Base-by-base conservation (phyloP, 2,797 vertebrate species). In the Micromesistius poutassou region DNA sequence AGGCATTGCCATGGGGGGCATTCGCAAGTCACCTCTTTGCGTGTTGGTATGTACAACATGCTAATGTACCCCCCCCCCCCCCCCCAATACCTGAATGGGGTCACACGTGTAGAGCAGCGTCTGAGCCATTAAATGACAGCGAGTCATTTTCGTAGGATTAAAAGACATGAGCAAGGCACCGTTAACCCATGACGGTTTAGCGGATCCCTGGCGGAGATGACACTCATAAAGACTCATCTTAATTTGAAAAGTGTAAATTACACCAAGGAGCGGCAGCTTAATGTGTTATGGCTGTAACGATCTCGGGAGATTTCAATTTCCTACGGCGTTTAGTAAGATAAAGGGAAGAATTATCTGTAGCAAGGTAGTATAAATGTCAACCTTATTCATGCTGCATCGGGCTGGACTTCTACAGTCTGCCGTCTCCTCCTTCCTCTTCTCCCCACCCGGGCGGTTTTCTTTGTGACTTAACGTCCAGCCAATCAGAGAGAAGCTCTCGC, bases 301-400 rank as follows among this genome's bases (percentile, higher is more conserved):
- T 62, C 55, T 62, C 6, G 55, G 55, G 22, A 62, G 55, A 62
- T 62, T 62, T 62, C 55, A 62, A 62, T 62, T 62, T 62, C 22
- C 55, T 14, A 55, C 16, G 46, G 46, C 46, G 55, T 62, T n/a
- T 62, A 62, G 55, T 62, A 62, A 62, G 55, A 62, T 62, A 62
- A 62, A 62, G 55, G 55, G 55, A 62, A 13, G 55, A n/a, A 62
- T 62, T 7, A 62, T 62, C 55, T n/a, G 55, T 62, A 62, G 22
- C 55, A 25, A 62, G 55, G 55, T 62, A 25, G 55, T 62, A 62
- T 62, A 31, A 72, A 72, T 62, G 66, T 72, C 30, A 75, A 12
- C 38, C 35, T 73, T n/a, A 62, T 55, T 55, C 50, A 22, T 55
- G 50, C 50, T n/a, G 55, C 55, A 25, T 25, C 6, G n/a, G 55